Evolutionary conservation across 1,140 invertebrate species (phyloP).

Genomic region (Heliconius hewitsoni): DNA sequence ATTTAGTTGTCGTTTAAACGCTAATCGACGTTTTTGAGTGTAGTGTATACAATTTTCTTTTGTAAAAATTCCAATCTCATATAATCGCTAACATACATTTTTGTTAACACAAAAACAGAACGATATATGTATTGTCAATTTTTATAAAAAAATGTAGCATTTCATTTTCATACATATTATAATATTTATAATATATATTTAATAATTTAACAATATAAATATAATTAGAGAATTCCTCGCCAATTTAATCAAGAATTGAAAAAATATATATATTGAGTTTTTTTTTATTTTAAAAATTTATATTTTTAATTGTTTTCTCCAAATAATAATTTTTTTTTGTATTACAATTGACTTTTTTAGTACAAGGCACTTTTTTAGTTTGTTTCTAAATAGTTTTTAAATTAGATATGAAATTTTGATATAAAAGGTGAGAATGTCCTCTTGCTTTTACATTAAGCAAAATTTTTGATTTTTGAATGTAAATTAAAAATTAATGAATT

Average conservation of each 20-base stretch:
- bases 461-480: too few species aligned
- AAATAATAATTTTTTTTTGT: not conserved
- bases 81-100: constrained; percentile 42
- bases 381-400: too few species aligned
- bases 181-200: not conserved
- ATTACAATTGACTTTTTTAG: not conserved
- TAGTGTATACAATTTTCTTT: not conserved
- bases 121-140: constrained; percentile 30
- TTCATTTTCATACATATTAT: not conserved
- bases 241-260: too few species aligned
- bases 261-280: too few species aligned
- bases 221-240: not conserved
- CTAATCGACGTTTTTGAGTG: not conserved
- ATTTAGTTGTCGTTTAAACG: too few species aligned
- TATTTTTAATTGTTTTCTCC: too few species aligned
- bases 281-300: too few species aligned
- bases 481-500: too few species aligned
- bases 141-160: not conserved
- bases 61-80: constrained; percentile 17
- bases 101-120: constrained; percentile 46
- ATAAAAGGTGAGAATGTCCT: too few species aligned
- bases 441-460: too few species aligned
- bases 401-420: too few species aligned
- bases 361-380: not conserved
- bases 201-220: not conserved